A percentile compares a stretch with the other conserved stretches of the same genome.
Evolutionary conservation across 2,888 invertebrate species (phyloP).

Genomic region (Gortyna flavago): DNA sequence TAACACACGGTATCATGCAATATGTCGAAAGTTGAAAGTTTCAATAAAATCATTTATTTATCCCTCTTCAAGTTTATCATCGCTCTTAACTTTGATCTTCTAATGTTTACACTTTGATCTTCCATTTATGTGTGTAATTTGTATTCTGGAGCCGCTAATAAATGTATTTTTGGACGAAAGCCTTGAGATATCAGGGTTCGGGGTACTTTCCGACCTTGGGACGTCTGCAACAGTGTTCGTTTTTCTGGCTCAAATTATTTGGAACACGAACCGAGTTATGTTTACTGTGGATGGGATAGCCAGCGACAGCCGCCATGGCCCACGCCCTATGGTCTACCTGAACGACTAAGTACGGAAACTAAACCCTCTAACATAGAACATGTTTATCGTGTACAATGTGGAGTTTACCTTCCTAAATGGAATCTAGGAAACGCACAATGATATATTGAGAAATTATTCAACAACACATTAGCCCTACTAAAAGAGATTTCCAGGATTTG

Average conservation of each 20-base stretch:
- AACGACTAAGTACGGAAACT: neutral
- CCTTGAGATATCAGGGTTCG: constrained; percentile 57
- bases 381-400: neutral
- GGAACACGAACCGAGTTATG: constrained; percentile 5
- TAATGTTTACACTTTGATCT: constrained; percentile 40
- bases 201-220: constrained; percentile 64
- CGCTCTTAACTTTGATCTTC: constrained; percentile 40
- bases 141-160: constrained; percentile 44
- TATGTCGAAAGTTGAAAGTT: constrained; percentile 43
- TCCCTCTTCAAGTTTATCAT: constrained; percentile 9
- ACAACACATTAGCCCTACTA: constrained; percentile 28
- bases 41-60: constrained; percentile 46
- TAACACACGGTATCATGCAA: constrained; percentile 9
- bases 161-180: constrained; percentile 54
- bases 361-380: neutral
- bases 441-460: constrained; percentile 16
- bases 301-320: neutral
- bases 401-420: constrained; percentile 22
- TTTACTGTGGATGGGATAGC: neutral
- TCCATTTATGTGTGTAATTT: constrained; percentile 50
- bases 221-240: constrained; percentile 32
- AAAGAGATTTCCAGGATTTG: constrained; percentile 35
- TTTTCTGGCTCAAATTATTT: constrained; percentile 28
- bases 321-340: neutral
- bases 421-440: constrained; percentile 25